Percentiles rank a stretch among this genome's conserved stretches.
These are phyloP conservation scores for Aldrovandia affinis DNA, from an alignment of 2,797 vertebrate species.

Conservation along the genomic window DNA sequence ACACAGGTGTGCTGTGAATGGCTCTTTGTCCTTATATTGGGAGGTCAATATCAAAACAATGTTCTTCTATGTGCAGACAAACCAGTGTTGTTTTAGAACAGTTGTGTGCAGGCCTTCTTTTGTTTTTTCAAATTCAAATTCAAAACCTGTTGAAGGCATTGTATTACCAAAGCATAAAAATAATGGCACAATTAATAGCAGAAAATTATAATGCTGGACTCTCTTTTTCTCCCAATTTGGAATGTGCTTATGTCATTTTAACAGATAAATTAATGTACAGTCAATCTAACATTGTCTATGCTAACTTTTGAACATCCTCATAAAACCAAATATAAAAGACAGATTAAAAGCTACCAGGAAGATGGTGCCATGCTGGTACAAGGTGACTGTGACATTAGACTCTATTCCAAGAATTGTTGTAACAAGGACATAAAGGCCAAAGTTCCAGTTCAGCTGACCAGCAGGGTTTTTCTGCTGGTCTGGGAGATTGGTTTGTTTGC, in stretches of 20 bases:
- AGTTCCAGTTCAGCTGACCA: conserved; percentile 13
- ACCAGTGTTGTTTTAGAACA: not conserved
- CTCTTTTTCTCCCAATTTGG: not conserved
- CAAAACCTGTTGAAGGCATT: too few species aligned
- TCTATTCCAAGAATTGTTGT: conserved; percentile 8
- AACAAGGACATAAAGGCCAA: conserved; percentile 26
- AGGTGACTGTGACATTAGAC: conserved; percentile 15
- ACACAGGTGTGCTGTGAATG: not conserved
- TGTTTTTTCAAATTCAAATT: not conserved
- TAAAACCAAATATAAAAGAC: not conserved
- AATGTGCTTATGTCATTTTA: not conserved
- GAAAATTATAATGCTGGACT: too few species aligned
- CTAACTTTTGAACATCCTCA: not conserved
- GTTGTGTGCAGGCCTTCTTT: not conserved
- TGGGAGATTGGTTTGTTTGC: conserved; percentile 19
- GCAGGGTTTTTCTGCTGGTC: not conserved
- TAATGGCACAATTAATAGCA: too few species aligned
- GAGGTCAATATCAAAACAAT: not conserved
- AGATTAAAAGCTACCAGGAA: not conserved
- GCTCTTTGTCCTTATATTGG: too few species aligned
- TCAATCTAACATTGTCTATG: not conserved
- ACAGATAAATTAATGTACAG: not conserved
- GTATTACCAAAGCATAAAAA: too few species aligned
- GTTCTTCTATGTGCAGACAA: not conserved
- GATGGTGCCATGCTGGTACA: not conserved